Evolutionary conservation across 2,888 invertebrate genomes (phyloP).

Genomic region (Aphelenchoides bicaudatus): DNA sequence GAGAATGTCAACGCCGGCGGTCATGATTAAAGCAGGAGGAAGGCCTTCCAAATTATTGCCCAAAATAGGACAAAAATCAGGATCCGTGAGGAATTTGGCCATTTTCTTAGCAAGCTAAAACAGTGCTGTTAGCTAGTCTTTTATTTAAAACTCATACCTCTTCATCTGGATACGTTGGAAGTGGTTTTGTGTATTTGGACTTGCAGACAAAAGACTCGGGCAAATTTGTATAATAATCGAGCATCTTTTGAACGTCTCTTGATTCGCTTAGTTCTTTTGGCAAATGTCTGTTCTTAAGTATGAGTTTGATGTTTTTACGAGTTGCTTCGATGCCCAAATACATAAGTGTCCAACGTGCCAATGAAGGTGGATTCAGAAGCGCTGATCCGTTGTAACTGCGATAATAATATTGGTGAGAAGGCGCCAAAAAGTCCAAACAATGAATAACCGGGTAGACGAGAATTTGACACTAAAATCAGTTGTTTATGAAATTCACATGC

Average conservation of each 20-base stretch:
- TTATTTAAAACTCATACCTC: background rate
- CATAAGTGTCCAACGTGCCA: conserved; percentile 48
- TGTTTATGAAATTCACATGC: background rate
- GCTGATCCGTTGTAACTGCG: conserved; percentile 39
- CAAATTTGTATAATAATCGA: conserved; percentile 10
- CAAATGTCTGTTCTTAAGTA: conserved; percentile 48
- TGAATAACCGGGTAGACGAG: conserved; percentile 63
- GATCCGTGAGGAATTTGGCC: conserved; percentile 28
- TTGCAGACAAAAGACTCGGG: background rate
- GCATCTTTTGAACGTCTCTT: background rate
- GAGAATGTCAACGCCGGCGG: conserved; percentile 52
- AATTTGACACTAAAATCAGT: conserved; percentile 54
- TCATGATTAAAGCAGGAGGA: conserved; percentile 48
- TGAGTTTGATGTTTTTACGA: conserved; percentile 42
- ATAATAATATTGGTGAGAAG: conserved; percentile 55
- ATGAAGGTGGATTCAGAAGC: conserved; percentile 36
- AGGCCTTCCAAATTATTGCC: conserved; percentile 40
- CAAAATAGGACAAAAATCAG: conserved; percentile 51
- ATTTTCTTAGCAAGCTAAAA: conserved; percentile 29
- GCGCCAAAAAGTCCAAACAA: conserved; percentile 58
- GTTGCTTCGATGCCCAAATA: conserved; percentile 51
- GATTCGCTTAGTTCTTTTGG: conserved; percentile 17
- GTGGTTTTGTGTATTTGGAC: conserved; percentile 4
- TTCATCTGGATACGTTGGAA: background rate
- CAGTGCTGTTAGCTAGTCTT: background rate